phyloP scores from a whole-genome alignment of 2,113 vertebrate species.

The Aegypius monachus region DNA sequence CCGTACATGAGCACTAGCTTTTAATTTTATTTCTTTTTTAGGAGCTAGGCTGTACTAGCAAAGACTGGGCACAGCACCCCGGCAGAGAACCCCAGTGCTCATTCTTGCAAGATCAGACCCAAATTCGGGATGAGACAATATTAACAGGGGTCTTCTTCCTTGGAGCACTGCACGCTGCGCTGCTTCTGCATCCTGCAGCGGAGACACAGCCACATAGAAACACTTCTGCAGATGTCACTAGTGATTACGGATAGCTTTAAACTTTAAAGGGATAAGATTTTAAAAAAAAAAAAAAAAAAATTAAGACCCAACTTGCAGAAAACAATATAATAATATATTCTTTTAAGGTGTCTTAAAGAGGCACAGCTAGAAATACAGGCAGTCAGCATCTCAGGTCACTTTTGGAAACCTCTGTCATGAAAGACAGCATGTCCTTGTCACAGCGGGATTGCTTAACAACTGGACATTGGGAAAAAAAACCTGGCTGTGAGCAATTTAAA shows the following conservation, averaged over 20 bases:
- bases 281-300: too few relatives aligned
- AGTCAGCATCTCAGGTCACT: neutral
- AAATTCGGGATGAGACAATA: rapidly evolving
- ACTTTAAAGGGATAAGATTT: neutral
- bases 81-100: neutral
- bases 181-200: neutral
- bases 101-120: neutral
- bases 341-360: neutral
- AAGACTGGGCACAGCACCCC: neutral
- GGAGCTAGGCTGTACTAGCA: neutral
- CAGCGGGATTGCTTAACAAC: neutral
- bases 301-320: neutral
- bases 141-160: neutral
- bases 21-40: neutral
- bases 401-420: neutral
- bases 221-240: neutral
- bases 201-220: rapidly evolving
- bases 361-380: neutral
- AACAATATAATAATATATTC: rapidly evolving
- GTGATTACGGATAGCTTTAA: neutral
- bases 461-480: rapidly evolving
- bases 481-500: neutral
- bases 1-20: rapidly evolving
- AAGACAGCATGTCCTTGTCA: neutral
- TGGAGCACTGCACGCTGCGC: rapidly evolving